A percentile compares a stretch with the other conserved stretches of the same genome.
Evolutionary conservation across 2,888 invertebrate genomes (phyloP).

Genomic region (Smittia aterrima): DNA sequence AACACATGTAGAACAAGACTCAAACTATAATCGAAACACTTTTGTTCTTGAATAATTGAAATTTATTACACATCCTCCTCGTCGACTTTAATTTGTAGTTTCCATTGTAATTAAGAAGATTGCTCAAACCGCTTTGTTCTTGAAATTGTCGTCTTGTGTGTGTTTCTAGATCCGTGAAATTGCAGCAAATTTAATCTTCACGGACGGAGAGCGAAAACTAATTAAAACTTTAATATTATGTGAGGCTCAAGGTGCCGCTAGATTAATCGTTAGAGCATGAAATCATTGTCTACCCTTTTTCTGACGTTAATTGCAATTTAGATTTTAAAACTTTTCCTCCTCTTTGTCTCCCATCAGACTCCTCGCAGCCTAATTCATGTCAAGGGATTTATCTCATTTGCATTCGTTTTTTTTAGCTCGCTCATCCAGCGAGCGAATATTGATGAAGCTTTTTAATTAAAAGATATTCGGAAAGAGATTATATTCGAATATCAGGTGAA

Average conservation of each 20-base stretch:
- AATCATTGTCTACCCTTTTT: neutral
- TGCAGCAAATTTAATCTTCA: constrained; percentile 29
- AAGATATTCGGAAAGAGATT: no score
- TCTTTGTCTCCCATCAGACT: no score
- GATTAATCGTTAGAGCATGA: neutral
- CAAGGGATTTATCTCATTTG: no score
- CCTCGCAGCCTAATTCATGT: no score
- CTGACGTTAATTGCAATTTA: neutral
- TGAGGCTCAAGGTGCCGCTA: neutral
- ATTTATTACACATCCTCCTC: constrained; percentile 27
- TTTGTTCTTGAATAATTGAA: constrained; percentile 11
- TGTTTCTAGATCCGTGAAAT: constrained; percentile 35
- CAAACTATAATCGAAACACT: neutral
- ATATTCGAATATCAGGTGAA: no score
- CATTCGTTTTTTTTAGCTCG: no score
- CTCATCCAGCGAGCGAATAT: no score
- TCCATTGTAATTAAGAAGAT: constrained; percentile 29
- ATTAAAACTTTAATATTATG: constrained; percentile 18
- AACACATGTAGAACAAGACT: neutral
- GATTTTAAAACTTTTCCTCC: neutral
- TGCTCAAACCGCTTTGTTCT: neutral
- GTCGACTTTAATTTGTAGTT: constrained; percentile 32
- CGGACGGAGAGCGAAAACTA: constrained; percentile 8
- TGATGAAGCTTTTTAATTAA: no score
- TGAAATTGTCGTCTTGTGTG: neutral